A percentile compares a stretch with the other conserved stretches of the same genome.
Evolutionary conservation across 2,113 vertebrate genomes (phyloP).

Genomic region (Prionailurus bengalensis): DNA sequence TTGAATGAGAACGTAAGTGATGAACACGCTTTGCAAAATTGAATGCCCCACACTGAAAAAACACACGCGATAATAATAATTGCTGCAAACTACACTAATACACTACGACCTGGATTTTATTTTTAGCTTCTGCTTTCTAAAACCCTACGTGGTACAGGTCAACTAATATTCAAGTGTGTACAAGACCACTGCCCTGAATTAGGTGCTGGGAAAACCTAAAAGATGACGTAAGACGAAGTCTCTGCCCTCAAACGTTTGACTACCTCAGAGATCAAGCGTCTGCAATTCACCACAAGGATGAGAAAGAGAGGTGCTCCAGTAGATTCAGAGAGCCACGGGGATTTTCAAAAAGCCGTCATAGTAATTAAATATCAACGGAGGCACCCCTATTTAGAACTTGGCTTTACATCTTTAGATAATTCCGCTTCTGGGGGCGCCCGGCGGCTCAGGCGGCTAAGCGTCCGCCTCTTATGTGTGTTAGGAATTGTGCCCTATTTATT

Average conservation of each 20-base stretch:
- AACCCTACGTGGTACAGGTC: background rate
- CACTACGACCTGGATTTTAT: background rate
- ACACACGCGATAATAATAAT: background rate
- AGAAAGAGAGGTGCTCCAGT: background rate
- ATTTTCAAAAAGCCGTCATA: background rate
- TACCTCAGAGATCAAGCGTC: background rate
- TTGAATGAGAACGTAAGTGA: background rate
- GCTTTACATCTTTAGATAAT: conserved; percentile 50
- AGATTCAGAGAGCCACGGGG: background rate
- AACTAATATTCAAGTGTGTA: conserved; percentile 6
- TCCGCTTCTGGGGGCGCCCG: background rate
- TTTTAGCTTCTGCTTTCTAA: conserved; percentile 58
- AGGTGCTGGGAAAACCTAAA: background rate
- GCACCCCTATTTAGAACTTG: background rate
- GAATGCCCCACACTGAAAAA: background rate
- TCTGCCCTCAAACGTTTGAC: conserved; percentile 5
- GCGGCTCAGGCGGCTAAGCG: no score
- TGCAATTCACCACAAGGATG: background rate
- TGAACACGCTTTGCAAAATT: conserved; percentile 48
- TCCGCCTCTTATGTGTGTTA: background rate
- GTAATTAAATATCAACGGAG: background rate
- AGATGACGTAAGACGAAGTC: conserved; percentile 1
- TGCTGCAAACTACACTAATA: background rate
- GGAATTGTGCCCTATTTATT: background rate
- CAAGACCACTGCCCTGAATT: background rate